phyloP scores from a whole-genome alignment of 2,888 invertebrate species.

The Tethea ocularis region DNA sequence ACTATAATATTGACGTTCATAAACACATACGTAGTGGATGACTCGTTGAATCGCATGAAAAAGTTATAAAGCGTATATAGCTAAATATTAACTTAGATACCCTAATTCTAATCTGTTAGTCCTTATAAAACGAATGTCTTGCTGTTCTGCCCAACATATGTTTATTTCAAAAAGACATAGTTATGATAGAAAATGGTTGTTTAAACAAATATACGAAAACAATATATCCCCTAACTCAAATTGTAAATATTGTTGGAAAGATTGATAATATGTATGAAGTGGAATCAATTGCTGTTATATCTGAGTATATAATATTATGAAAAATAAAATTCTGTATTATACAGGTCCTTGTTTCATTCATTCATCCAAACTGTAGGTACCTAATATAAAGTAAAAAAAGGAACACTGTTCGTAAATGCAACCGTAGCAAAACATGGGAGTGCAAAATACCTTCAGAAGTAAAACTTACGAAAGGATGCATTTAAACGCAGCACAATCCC shows the following conservation, averaged over 20 bases:
- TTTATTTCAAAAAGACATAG: neutral
- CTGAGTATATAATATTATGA: slow-evolving; percentile 72
- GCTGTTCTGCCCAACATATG: neutral
- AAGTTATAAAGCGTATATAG: no score
- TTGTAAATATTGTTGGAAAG: slow-evolving; percentile 77
- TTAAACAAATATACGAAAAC: slow-evolving; percentile 11
- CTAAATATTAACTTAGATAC: no score
- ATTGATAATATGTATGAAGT: slow-evolving; percentile 46
- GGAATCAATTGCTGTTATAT: slow-evolving; percentile 70
- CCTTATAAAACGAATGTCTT: no score
- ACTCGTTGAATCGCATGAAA: no score
- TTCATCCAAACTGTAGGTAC: neutral
- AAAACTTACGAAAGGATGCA: slow-evolving; percentile 15
- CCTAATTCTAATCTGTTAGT: no score
- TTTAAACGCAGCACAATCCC: slow-evolving; percentile 12
- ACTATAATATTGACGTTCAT: no score
- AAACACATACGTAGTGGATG: no score
- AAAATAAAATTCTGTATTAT: slow-evolving; percentile 79
- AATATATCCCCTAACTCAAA: slow-evolving; percentile 46
- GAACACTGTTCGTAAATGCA: no score
- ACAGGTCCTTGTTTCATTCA: slow-evolving; percentile 51
- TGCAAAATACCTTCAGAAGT: slow-evolving; percentile 11
- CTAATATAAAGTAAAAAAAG: neutral
- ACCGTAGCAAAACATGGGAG: neutral
- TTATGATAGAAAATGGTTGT: neutral